Conservation (phyloP, 2,888 invertebrate genomes). For the Argyresthia goedartella region DNA sequence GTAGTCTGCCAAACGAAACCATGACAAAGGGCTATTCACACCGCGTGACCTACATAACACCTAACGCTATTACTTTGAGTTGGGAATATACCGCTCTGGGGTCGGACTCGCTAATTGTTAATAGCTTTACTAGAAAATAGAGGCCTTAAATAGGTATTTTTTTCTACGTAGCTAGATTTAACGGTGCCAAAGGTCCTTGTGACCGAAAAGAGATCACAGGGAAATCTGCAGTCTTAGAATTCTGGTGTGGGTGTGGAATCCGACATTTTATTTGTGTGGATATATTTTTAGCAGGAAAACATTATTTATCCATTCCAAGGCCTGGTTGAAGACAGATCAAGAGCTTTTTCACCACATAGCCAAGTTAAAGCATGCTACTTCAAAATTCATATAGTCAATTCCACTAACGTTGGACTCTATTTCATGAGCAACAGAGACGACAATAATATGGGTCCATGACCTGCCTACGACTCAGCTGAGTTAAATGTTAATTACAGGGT, state of each 20-base stretch:
- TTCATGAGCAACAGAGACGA: neutral
- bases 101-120: slow-evolving; percentile 22
- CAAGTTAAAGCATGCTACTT: too few relatives aligned
- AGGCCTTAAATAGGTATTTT: neutral
- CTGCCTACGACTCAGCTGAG: neutral
- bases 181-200: too few relatives aligned
- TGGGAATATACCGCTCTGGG: slow-evolving; percentile 14
- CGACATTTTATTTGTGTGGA: too few relatives aligned
- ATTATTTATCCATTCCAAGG: too few relatives aligned
- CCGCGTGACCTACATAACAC: slow-evolving; percentile 32
- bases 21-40: slow-evolving; percentile 34
- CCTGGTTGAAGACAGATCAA: too few relatives aligned
- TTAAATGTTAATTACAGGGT: neutral
- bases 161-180: too few relatives aligned
- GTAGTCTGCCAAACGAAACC: neutral
- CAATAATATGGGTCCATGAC: neutral
- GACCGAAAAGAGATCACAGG: too few relatives aligned
- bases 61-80: neutral
- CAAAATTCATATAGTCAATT: neutral
- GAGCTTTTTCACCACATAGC: too few relatives aligned
- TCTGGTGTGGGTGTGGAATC: too few relatives aligned
- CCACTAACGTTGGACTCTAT: neutral
- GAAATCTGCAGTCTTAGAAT: too few relatives aligned
- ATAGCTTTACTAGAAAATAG: slow-evolving; percentile 9
- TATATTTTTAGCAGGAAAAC: too few relatives aligned